Conservation (phyloP, 2,113 vertebrate genomes). For the Elephas maximus region DNA sequence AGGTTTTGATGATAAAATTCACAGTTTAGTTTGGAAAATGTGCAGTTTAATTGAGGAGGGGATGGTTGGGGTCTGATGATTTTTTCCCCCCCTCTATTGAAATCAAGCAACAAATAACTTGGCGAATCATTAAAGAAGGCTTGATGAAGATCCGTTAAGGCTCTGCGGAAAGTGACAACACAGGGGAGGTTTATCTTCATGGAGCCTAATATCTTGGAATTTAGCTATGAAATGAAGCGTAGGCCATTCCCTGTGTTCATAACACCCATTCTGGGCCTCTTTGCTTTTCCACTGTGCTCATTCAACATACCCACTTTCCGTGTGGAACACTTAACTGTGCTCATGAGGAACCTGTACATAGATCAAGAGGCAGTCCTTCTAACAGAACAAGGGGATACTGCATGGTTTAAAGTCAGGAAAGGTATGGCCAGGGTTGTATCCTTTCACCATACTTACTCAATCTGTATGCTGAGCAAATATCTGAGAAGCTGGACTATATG, state of each 20-base stretch:
- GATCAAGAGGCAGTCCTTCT: too few species aligned
- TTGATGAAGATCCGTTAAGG: not conserved
- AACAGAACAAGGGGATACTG: too few species aligned
- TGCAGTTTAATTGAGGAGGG: not conserved
- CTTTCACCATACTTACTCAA: too few species aligned
- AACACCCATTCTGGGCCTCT: not conserved
- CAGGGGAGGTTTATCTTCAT: not conserved
- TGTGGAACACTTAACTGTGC: too few species aligned
- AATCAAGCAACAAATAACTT: constrained; percentile 31
- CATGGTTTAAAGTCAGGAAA: too few species aligned
- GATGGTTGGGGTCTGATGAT: not conserved
- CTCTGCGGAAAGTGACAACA: not conserved
- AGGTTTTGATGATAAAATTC: not conserved
- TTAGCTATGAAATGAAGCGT: not conserved
- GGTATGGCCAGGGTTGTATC: too few species aligned
- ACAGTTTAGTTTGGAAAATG: not conserved
- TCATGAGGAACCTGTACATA: too few species aligned
- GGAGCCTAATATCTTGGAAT: not conserved
- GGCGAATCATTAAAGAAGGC: not conserved
- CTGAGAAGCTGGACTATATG: too few species aligned
- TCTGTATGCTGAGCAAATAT: too few species aligned
- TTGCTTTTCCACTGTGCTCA: not conserved
- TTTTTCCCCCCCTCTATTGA: not conserved
- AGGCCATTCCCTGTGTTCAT: not conserved
- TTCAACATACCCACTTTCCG: not conserved